Base-by-base conservation (phyloP, 2,113 vertebrate species). In the Lophochroa leadbeateri region DNA sequence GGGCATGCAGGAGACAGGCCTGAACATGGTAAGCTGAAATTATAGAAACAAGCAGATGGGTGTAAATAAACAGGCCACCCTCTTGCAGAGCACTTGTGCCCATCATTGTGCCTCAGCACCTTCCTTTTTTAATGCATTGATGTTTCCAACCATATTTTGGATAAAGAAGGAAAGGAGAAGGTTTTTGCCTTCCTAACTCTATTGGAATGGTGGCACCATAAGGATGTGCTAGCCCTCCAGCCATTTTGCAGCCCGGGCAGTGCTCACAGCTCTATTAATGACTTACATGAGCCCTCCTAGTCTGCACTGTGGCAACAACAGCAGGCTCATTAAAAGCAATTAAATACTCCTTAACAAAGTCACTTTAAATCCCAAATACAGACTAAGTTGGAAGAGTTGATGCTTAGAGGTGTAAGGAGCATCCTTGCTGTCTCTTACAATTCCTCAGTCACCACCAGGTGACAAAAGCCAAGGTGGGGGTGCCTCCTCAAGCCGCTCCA, bases 311-410 rank as follows among this genome's bases (percentile, higher is more conserved):
- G 14, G 23, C 60, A 63, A 85, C 79, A 92, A 82, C 71, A 93
- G 90, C 82, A 92, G 79, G 82, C 57, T 88, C 21, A 74, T 41
- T 74, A 69, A 65, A 80, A 70, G 35, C 44, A 49, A 35, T 81
- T 74, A 90, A 95, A 83, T 31, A 72, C 58, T 75, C 29, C n/a
- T 77, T 77, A 76, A 76, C 60, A 60, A 93, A 88, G 33, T 20
- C 6, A 0, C 12, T 55, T 71, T 86, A 92, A 87, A 88, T 93
- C 82, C 82, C 53, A 44, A 69, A 88, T 1, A 4, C 86, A 92
- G 92, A 92, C 95, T 88, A 88, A 95, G 86, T 71, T 2, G 2
- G 88, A 95, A 88, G 79, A 83, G 28, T 6, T 61, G 49, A 44
- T 49, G 49, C 79, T 95, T 63, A 92, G 46, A 52, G 10, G 13